Evolutionary conservation across 2,888 invertebrate genomes (phyloP), one percentile per base, ranked within the genome.

Genomic region (Erebia palarica): DNA sequence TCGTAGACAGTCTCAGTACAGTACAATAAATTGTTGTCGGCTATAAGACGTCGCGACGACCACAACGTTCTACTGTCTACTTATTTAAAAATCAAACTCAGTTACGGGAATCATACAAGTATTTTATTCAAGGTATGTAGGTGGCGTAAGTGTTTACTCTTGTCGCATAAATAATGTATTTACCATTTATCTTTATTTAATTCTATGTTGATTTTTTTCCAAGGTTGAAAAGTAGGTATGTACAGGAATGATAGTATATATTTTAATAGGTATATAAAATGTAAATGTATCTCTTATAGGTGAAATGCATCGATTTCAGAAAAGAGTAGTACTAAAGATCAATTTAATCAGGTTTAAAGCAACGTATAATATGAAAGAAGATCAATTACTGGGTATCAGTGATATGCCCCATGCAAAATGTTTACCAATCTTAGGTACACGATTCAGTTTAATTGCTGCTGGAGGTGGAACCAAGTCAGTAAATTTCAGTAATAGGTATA

Each of bases 351-450:
- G 27, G n/a, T 57, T 16, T 69, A 67, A 58, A 53, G 63, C 70
- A 65, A 68, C 59, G 16, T 64, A 47, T 21, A 18, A 4, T 58
- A 61, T 64, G 36, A 49, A 73, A 44, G 66, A 65, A 61, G 53
- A 55, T 51, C 27, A 61, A 65, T 44, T 36, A 16, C 47, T 59
- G 61, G 75, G 81, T 18, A 86, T 92, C 70, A 77, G 86, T 58
- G 84, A 91, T 69, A 94, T 94, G 80, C 95, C 95, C 3, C 86
- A 84, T 75, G 90, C 94, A 13, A 93, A 82, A 82, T 86, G 91
- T 53, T 79, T 94, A 66, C 95, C 95, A 3, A 4, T 94, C 36
- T 76, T 95, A 73, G 94, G 94, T 1, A 94, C 94, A n/a, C 89
- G 91, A 76, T 82, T 94, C 72, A 91, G 94, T 76, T 86, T 94